Conservation (phyloP, 35 echinoderm and acorn worm species). For the Heliocidaris tuberculata region DNA sequence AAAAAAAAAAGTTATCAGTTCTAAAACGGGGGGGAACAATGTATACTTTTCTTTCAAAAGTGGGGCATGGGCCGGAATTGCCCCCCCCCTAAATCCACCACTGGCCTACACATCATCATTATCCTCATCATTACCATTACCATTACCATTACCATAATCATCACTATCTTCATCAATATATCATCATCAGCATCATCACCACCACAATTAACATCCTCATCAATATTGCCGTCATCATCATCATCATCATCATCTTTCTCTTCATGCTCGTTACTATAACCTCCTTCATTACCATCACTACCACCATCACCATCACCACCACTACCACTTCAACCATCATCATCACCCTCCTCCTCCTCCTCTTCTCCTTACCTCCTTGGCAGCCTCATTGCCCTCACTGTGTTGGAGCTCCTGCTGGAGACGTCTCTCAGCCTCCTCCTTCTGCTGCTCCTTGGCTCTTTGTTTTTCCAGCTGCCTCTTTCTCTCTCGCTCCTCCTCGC, state of each 20-base stretch:
- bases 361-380: conserved; percentile 67
- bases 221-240: background rate
- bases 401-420: conserved; percentile 78
- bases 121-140: conserved; percentile 3
- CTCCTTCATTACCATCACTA: background rate
- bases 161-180: conserved; percentile 20
- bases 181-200: conserved; percentile 11
- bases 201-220: background rate
- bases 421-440: conserved; percentile 75
- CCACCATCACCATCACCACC: too few relatives aligned
- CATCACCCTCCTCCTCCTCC: too few relatives aligned
- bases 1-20: too few relatives aligned
- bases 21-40: too few relatives aligned
- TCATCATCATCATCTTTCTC: conserved; percentile 14
- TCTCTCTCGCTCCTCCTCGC: conserved; percentile 66
- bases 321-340: too few relatives aligned
- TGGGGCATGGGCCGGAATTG: too few relatives aligned
- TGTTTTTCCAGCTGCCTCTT: conserved; percentile 55
- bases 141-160: background rate
- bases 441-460: conserved; percentile 70
- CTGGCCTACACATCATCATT: background rate
- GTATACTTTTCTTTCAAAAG: too few relatives aligned
- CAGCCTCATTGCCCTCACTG: conserved; percentile 68
- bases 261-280: background rate
- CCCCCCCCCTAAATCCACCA: background rate